These are phyloP conservation scores for Bombus vancouverensis DNA, from an alignment of 1,140 invertebrate genomes.

Conservation along the genomic window DNA sequence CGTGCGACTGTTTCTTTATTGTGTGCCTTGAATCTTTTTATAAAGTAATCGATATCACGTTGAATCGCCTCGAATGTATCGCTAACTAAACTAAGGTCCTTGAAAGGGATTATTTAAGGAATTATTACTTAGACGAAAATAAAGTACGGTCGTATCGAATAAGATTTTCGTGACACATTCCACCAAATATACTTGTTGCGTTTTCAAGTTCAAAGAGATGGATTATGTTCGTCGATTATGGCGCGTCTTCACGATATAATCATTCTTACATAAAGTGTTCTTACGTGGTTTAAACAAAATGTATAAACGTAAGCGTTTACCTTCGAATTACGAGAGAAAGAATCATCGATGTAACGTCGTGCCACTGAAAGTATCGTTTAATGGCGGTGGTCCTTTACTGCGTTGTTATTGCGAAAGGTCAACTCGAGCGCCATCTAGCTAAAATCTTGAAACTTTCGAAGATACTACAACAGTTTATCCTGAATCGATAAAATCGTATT, in stretches of 20 bases:
- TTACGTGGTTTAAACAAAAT: no score
- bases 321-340: conserved; percentile 15
- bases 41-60: conserved; percentile 43
- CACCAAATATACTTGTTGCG: conserved; percentile 10
- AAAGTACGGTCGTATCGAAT: not conserved
- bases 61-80: not conserved
- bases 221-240: no score
- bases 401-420: not conserved
- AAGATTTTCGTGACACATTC: not conserved
- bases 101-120: conserved; percentile 6
- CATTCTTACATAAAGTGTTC: not conserved
- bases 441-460: not conserved
- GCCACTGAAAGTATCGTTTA: conserved; percentile 1
- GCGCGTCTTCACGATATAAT: not conserved
- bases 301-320: conserved; percentile 5
- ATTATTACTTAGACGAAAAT: not conserved
- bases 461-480: not conserved
- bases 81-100: conserved; percentile 29
- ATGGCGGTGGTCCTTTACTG: conserved; percentile 7
- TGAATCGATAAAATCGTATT: not conserved
- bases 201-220: not conserved
- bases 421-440: not conserved
- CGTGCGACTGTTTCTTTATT: conserved; percentile 22
- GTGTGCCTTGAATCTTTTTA: conserved; percentile 48
- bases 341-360: not conserved